Conservation (phyloP, 2,888 invertebrate species). For the Boloria euphrosyne region DNA sequence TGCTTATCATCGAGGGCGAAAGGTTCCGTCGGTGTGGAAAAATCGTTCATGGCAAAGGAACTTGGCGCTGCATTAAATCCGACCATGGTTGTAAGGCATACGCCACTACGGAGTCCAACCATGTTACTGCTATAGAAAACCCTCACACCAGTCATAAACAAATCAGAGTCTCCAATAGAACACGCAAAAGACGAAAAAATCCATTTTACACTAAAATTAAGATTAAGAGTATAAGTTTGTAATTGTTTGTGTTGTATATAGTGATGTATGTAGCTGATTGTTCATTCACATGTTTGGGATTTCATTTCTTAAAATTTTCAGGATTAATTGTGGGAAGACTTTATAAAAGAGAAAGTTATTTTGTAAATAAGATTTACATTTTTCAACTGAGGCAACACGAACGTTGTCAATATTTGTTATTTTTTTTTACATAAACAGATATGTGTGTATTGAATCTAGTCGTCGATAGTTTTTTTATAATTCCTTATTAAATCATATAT, state of each 20-base stretch:
- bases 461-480: background rate
- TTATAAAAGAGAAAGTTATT: too few relatives aligned
- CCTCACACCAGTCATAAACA: conserved; percentile 53
- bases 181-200: conserved; percentile 16
- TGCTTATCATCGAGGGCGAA: conserved; percentile 62
- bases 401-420: background rate
- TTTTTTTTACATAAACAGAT: background rate
- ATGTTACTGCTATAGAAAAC: conserved; percentile 53
- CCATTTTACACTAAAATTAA: conserved; percentile 7
- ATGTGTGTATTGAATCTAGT: background rate
- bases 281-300: background rate
- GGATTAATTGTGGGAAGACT: too few relatives aligned
- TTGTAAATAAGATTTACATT: too few relatives aligned
- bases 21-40: conserved; percentile 57
- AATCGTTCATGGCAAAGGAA: conserved; percentile 43
- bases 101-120: conserved; percentile 54
- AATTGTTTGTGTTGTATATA: background rate
- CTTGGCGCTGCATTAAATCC: conserved; percentile 72
- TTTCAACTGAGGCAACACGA: too few relatives aligned
- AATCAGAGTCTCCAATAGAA: conserved; percentile 10
- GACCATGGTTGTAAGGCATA: conserved; percentile 66
- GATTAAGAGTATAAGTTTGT: conserved; percentile 7
- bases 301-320: background rate
- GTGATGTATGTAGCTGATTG: background rate
- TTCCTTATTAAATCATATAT: conserved; percentile 1